Conservation (phyloP, 2,113 vertebrate species). For the Hyperopisus bebe region DNA sequence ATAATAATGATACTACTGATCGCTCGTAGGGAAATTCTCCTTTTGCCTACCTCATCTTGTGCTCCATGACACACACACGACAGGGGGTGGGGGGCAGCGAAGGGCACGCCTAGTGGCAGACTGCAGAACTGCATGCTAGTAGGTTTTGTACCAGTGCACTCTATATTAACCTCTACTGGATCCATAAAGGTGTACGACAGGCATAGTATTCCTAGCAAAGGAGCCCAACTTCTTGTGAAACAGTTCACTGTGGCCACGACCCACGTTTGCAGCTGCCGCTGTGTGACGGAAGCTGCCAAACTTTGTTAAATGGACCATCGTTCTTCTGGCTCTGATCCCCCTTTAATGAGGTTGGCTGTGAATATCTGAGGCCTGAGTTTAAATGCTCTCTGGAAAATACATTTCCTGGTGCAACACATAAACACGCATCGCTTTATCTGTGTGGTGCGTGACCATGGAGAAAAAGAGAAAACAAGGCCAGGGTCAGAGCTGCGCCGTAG, state of each 20-base stretch:
- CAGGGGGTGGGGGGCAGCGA: too few relatives aligned
- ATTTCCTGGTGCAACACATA: not conserved
- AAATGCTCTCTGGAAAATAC: conserved; percentile 9
- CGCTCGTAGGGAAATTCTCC: not conserved
- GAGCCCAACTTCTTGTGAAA: not conserved
- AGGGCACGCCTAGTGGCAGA: not conserved
- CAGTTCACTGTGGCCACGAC: not conserved
- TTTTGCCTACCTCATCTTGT: not conserved
- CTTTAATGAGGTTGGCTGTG: not conserved
- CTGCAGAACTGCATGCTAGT: not conserved
- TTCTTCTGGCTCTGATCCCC: not conserved
- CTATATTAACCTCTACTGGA: not conserved
- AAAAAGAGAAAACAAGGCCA: not conserved
- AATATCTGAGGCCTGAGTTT: not conserved
- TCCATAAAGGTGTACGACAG: not conserved
- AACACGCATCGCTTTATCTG: not conserved
- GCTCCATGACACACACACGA: not conserved
- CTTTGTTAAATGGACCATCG: not conserved
- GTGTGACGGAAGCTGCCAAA: not conserved
- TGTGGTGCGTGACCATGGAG: not conserved
- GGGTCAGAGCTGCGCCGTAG: not conserved
- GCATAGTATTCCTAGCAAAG: not conserved
- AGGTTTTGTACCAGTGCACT: not conserved
- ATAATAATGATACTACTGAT: not conserved
- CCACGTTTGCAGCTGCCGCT: not conserved